Base-by-base conservation (phyloP, 92 coral and sea anemone species). In the Palythoa grandis region DNA sequence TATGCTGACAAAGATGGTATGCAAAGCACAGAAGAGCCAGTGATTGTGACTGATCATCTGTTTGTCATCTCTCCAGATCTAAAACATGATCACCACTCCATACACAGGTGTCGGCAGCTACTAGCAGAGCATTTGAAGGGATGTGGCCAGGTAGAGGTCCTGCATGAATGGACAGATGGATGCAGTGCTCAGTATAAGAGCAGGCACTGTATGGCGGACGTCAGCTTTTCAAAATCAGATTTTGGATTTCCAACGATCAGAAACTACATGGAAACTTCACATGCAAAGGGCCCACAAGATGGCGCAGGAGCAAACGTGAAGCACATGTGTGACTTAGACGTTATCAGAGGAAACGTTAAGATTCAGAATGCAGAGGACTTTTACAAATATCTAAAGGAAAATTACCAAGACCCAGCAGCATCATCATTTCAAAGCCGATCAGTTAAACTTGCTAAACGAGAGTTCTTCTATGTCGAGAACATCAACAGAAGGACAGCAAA, bases 171-270 rank as follows among this genome's bases (percentile, higher is more conserved):
- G 71, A 66, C 71, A 12, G 71, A 66, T 5, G 38, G 39, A 22
- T 86, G 90, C 86, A 52, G 86, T 5, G 78, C 91, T 9, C 93
- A 89, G 68, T 89, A 86, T 76, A 89, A 79, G 47, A 86, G 87
- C 24, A 16, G 87, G 5, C 91, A 90, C 50, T 43, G 50, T 8
- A 43, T 43, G 50, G 61, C 61, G 11, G 61, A 56, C 19, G 61
- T 56, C 61, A 56, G 19, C 61, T 56, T 56, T 3, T 56, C 61
- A 56, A 56, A 12, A 56, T 3, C 61, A 56, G 61, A 56, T 56
- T 56, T 56, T 56, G 61, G 61, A 12, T 56, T 56, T 56, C 19
- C 19, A 56, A 56, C 15, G 16, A 10, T 56, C 15, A 56, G 61
- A 56, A 56, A 56, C 8, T 56, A 56, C 61, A 56, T 56, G 61